These are phyloP conservation scores for Liparis tanakae DNA, from an alignment of 2,797 vertebrate genomes.

Conservation along the genomic window DNA sequence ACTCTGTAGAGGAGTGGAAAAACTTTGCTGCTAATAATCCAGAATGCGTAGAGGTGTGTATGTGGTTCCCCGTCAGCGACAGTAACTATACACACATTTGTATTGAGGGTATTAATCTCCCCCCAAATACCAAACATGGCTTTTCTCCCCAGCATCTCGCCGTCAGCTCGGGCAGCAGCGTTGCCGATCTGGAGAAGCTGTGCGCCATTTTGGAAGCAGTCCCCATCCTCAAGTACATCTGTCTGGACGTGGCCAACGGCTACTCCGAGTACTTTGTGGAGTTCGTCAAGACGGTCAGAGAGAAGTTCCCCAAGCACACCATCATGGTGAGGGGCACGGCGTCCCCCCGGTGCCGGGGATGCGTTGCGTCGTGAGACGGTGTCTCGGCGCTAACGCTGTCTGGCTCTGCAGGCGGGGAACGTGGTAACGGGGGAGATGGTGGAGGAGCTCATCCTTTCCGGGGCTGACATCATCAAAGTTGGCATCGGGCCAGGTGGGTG, in stretches of 20 bases:
- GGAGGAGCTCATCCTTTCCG: conserved; percentile 96
- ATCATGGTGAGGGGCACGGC: conserved; percentile 90
- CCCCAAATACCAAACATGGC: not conserved
- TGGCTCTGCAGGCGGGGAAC: conserved; percentile 90
- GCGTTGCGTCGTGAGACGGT: not conserved
- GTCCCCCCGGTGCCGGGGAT: not conserved
- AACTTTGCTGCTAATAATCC: conserved; percentile 90
- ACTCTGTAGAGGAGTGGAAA: conserved; percentile 95
- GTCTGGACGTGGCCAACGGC: conserved; percentile 97
- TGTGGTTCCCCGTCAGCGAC: not conserved
- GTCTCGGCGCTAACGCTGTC: not conserved
- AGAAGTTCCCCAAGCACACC: conserved; percentile 93
- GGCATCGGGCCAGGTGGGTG: conserved; percentile 95
- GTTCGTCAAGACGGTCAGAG: conserved; percentile 93
- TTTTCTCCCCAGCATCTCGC: conserved; percentile 87
- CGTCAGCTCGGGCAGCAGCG: conserved; percentile 92
- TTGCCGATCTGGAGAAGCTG: conserved; percentile 91
- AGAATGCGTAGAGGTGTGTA: conserved; percentile 91
- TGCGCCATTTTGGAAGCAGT: conserved; percentile 88
- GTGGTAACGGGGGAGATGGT: conserved; percentile 99
- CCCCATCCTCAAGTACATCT: conserved; percentile 93
- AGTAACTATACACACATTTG: not conserved
- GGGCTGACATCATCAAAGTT: conserved; percentile 99
- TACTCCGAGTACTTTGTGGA: conserved; percentile 98
- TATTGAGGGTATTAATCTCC: not conserved